phyloP scores from a whole-genome alignment of 2,113 vertebrate genomes.

The Salvator merianae region DNA sequence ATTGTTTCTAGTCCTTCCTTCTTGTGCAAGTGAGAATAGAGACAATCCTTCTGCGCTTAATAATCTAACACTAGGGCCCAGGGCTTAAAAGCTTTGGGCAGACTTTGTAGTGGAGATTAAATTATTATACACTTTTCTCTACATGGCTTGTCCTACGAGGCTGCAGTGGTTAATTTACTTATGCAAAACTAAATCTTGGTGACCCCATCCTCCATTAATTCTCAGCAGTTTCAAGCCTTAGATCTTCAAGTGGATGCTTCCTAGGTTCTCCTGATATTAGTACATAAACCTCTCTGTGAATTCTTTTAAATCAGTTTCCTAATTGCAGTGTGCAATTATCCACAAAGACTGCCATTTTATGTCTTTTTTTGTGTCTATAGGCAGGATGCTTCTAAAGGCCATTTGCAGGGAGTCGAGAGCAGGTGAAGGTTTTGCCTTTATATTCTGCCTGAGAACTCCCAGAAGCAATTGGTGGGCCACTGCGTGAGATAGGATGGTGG shows the following conservation, averaged over 20 bases:
- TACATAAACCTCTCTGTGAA: slow-evolving; percentile 34
- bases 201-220: background rate
- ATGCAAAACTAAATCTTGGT: background rate
- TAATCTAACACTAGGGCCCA: background rate
- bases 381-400: too few species aligned
- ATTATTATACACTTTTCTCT: background rate
- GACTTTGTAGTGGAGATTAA: background rate
- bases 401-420: too few species aligned
- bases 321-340: background rate
- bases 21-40: too few species aligned
- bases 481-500: too few species aligned
- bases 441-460: too few species aligned
- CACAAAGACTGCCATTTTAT: background rate
- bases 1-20: too few species aligned
- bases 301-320: background rate
- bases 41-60: too few species aligned
- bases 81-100: background rate
- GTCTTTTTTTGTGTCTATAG: background rate
- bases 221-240: background rate
- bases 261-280: slow-evolving; percentile 55
- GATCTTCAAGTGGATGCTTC: slow-evolving; percentile 32
- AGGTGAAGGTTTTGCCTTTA: too few species aligned
- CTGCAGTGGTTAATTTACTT: background rate
- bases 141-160: too few species aligned
- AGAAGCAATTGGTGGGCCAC: too few species aligned